A percentile compares a stretch with the other conserved stretches of the same genome.
These are phyloP conservation scores for Glyphotaelius pellucidus DNA, from an alignment of 2,888 invertebrate genomes.

Conservation along the genomic window DNA sequence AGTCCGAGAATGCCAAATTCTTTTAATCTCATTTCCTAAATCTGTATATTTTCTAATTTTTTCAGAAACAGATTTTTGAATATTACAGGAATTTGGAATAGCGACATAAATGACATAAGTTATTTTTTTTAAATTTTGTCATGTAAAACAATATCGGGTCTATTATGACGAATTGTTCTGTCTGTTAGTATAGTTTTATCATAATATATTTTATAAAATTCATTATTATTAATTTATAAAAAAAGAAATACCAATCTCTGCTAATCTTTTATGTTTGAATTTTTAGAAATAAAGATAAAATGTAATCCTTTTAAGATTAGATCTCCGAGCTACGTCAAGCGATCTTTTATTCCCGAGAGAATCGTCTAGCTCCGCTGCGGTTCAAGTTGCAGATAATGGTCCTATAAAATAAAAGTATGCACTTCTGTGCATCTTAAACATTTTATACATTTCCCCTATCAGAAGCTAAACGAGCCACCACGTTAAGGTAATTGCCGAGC, in stretches of 20 bases:
- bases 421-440: constrained; percentile 3
- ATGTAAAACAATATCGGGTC: no score
- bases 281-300: not conserved
- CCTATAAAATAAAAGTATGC: constrained; percentile 25
- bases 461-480: not conserved
- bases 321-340: not conserved
- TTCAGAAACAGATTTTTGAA: no score
- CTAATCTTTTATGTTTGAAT: not conserved
- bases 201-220: no score
- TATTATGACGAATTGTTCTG: no score
- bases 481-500: not conserved
- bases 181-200: no score
- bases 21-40: no score
- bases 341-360: not conserved
- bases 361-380: not conserved
- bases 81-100: no score
- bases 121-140: no score
- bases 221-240: no score
- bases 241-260: not conserved
- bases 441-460: constrained; percentile 8
- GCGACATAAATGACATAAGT: no score
- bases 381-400: not conserved
- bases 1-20: no score
- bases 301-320: not conserved
- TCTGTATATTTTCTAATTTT: no score